phyloP scores from a whole-genome alignment of 2,888 invertebrate species.

The Agrochola lychnidis region DNA sequence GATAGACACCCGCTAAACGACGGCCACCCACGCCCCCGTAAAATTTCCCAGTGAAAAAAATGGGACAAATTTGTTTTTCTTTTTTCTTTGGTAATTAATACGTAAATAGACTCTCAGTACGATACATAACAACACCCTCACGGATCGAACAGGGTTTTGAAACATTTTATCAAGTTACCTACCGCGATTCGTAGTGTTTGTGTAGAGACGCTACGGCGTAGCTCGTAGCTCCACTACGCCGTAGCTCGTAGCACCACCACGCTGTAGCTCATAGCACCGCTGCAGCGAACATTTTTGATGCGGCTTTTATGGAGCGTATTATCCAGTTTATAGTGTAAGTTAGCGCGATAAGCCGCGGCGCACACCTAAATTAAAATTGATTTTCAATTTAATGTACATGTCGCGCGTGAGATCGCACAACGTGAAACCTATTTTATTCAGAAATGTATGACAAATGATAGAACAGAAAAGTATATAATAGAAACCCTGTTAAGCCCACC shows the following conservation, averaged over 20 bases:
- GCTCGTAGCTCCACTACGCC: conserved; percentile 17
- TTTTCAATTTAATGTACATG: no score
- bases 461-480: not conserved
- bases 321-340: conserved; percentile 42
- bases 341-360: conserved; percentile 35
- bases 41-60: no score
- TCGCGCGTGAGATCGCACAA: conserved; percentile 4
- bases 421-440: not conserved
- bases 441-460: not conserved
- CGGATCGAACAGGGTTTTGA: not conserved
- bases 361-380: no score
- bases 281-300: conserved; percentile 33
- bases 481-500: not conserved
- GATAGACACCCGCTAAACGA: no score
- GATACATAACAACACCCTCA: no score
- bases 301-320: conserved; percentile 38
- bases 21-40: no score
- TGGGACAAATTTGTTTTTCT: no score
- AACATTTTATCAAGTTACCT: conserved; percentile 33
- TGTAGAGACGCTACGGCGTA: conserved; percentile 28
- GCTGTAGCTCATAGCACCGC: conserved; percentile 28
- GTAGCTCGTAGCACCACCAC: conserved; percentile 25
- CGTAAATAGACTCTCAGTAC: no score
- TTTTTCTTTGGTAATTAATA: no score
- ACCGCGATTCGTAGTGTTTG: conserved; percentile 39